Evolutionary conservation across 2,797 vertebrate genomes (phyloP), one percentile per base, ranked within the genome.

Genomic region (Sebastes hubbsi): DNA sequence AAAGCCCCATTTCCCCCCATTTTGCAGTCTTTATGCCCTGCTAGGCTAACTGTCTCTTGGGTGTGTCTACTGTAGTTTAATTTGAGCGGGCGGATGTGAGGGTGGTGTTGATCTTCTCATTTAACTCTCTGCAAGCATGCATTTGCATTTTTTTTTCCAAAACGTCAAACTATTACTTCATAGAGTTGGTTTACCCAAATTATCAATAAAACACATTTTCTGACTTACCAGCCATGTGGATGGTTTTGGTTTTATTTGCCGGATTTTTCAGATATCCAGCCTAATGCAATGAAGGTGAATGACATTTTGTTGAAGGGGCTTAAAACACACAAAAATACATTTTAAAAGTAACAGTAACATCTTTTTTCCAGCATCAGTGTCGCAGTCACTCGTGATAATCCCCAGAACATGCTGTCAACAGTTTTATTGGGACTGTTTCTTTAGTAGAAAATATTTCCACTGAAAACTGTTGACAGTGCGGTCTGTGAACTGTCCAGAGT

Each of bases 401-500:
- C 12, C 30, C 34, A 80, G 63, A 75, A 58, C 42, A 59, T 16
- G 46, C 67, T 72, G 36, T 64, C 22, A 68, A 49, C 49, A 24
- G 58, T 61, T 62, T 36, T 22, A 36, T 63, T 24, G 6, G 34
- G 59, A 61, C 27, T 49, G 6, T 59, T 30, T 55, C 55, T 59
- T 64, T 36, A 4, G 4, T 18, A 67, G 66, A 72, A 59, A 66
- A 16, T 2, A 1, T 27, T 74, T 67, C 65, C 10, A 71, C 24
- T 66, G 25, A 72, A 74, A 82, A 46, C 0, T n/a, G 55, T 54
- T 60, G 7, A 72, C 38, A n/a, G 25, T 7, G 24, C 65, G 25
- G 70, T 78, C 20, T 75, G 38, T 72, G 62, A 13, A 76, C 68
- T 80, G 36, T 78, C 30, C 36, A 46, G 25, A 58, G 27, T 24